phyloP scores from a whole-genome alignment of 2,888 invertebrate genomes.

The Chrysopilus asiliformis region DNA sequence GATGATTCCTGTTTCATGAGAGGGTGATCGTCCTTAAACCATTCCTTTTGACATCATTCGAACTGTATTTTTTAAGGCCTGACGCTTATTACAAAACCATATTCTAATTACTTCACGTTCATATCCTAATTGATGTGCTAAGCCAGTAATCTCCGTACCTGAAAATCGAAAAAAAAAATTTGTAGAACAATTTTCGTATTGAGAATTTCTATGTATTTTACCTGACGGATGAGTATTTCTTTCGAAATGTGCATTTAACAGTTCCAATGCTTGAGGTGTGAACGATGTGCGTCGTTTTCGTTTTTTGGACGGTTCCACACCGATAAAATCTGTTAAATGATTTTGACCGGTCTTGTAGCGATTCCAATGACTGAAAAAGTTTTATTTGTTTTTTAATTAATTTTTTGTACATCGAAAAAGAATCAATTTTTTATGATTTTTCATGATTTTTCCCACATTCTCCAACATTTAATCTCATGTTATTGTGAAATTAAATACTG shows the following conservation, averaged over 20 bases:
- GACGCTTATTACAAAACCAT: slow-evolving; percentile 99
- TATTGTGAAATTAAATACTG: too few relatives aligned
- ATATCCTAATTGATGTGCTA: slow-evolving; percentile 91
- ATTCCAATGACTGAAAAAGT: slow-evolving; percentile 43
- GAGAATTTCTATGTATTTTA: slow-evolving; percentile 35
- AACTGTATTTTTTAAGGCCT: slow-evolving; percentile 95
- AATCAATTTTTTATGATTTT: too few relatives aligned
- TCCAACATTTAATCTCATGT: too few relatives aligned
- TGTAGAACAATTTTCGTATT: too few relatives aligned
- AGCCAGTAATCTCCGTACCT: slow-evolving; percentile 90
- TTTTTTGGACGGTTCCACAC: slow-evolving; percentile 93
- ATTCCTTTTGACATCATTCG: slow-evolving; percentile 84
- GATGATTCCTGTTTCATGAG: too few relatives aligned
- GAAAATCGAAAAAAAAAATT: slow-evolving; percentile 2
- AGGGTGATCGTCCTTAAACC: too few relatives aligned
- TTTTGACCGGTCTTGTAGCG: slow-evolving; percentile 88
- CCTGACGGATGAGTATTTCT: slow-evolving; percentile 97
- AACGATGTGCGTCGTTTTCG: slow-evolving; percentile 92
- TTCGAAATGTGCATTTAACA: slow-evolving; percentile 90
- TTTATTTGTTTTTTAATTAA: too few relatives aligned
- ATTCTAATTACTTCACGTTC: slow-evolving; percentile 96
- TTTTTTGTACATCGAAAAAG: too few relatives aligned
- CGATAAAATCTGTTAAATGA: slow-evolving; percentile 89
- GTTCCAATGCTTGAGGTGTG: slow-evolving; percentile 89
- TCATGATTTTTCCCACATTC: too few relatives aligned